A percentile compares a stretch with the other conserved stretches of the same genome.
Conservation (phyloP, 2,113 vertebrate species). For the Ploceus nigricollis region DNA sequence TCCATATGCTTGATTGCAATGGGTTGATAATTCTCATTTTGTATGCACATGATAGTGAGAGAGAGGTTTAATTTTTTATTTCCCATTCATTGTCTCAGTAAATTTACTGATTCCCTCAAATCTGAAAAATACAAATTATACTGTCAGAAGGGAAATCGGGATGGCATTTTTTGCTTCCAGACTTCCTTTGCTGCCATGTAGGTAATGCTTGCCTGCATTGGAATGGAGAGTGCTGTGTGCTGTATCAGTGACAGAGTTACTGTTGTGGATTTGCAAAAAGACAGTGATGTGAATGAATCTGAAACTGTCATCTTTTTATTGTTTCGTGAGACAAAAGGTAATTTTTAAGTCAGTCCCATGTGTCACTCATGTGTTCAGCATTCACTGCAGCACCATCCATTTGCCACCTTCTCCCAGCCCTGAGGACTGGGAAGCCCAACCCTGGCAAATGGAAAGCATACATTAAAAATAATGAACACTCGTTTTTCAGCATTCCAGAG, state of each 20-base stretch:
- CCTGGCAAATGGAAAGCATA: neutral
- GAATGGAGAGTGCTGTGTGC: neutral
- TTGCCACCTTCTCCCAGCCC: neutral
- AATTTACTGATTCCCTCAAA: neutral
- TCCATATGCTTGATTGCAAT: neutral
- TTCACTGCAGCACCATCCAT: neutral
- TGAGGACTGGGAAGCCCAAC: neutral
- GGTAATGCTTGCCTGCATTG: neutral
- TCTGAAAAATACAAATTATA: neutral
- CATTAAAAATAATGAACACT: conserved; percentile 41
- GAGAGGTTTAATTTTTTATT: neutral
- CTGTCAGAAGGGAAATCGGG: neutral
- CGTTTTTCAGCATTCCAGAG: neutral
- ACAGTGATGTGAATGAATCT: neutral
- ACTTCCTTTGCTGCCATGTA: neutral
- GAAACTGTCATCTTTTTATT: conserved; percentile 9
- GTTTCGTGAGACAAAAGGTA: conserved; percentile 17
- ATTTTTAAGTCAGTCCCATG: conserved; percentile 1
- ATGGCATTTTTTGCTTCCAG: neutral
- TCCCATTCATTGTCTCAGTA: neutral
- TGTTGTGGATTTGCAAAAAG: conserved; percentile 1
- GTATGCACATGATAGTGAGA: neutral
- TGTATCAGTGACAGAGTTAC: neutral
- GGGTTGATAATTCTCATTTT: neutral
- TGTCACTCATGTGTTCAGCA: neutral